Evolutionary conservation across 2,888 invertebrate species (phyloP).

Genomic region (Vandiemenella viatica): DNA sequence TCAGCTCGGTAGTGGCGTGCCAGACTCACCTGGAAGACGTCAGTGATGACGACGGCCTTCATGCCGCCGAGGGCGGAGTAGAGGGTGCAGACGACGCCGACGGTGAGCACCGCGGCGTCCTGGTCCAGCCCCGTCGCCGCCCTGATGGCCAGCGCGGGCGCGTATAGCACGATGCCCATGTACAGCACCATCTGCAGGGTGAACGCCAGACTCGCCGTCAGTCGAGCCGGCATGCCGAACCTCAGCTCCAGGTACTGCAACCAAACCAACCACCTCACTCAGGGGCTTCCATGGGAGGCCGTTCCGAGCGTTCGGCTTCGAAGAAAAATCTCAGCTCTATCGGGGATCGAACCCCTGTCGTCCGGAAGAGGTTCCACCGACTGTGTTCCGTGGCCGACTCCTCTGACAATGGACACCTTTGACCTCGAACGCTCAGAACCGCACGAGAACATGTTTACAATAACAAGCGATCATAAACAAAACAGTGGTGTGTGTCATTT

Average conservation of each 20-base stretch:
- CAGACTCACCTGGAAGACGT: constrained; percentile 48
- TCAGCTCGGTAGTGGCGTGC: no score
- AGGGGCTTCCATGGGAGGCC: background rate
- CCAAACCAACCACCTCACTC: constrained; percentile 8
- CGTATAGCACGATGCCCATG: constrained; percentile 84
- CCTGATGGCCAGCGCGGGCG: constrained; percentile 80
- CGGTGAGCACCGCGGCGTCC: constrained; percentile 53
- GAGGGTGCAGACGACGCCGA: constrained; percentile 66
- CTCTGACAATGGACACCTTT: no score
- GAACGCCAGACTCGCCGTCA: constrained; percentile 69
- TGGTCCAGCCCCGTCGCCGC: constrained; percentile 68
- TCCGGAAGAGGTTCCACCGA: no score
- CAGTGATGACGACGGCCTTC: constrained; percentile 80
- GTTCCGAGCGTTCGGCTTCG: no score
- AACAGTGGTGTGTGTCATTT: no score
- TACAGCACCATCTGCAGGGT: constrained; percentile 80
- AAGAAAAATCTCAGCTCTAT: no score
- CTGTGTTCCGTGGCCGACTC: no score
- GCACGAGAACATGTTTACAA: no score
- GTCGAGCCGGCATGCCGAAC: constrained; percentile 61
- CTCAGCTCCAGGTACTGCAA: constrained; percentile 72
- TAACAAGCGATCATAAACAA: no score
- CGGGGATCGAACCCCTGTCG: no score
- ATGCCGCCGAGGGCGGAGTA: constrained; percentile 81
- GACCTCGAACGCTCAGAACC: no score